Evolutionary conservation across 2,888 invertebrate species (phyloP).

Genomic region (Caenorhabditis plicata): DNA sequence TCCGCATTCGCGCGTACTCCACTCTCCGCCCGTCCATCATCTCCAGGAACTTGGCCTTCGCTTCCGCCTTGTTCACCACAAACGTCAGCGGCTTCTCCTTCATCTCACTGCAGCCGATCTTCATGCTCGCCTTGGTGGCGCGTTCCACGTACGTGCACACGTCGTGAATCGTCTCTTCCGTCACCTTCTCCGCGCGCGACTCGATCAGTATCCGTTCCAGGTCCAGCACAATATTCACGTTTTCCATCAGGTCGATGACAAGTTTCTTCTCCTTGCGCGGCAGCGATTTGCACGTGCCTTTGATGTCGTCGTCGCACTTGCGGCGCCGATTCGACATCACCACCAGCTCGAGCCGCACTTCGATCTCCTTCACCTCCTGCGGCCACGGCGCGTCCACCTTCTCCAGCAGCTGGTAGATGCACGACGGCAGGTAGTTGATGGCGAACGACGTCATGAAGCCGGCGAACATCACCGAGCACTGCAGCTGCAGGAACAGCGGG

Average conservation of each 20-base stretch:
- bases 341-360: neutral
- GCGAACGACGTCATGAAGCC: conserved; percentile 31
- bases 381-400: neutral
- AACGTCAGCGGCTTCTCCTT: conserved; percentile 10
- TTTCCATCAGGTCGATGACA: conserved; percentile 17
- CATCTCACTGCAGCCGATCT: conserved; percentile 9
- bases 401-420: conserved; percentile 33
- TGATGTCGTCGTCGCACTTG: neutral
- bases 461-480: conserved; percentile 28
- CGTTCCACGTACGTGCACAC: conserved; percentile 34
- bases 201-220: conserved; percentile 29
- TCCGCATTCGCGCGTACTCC: too few relatives aligned
- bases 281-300: too few relatives aligned
- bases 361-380: neutral
- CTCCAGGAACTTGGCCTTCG: conserved; percentile 3
- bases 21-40: conserved; percentile 2
- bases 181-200: conserved; percentile 9
- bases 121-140: conserved; percentile 11
- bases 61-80: conserved; percentile 1
- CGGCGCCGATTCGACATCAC: neutral
- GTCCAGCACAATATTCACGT: conserved; percentile 24
- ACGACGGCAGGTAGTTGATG: conserved; percentile 37
- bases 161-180: conserved; percentile 8
- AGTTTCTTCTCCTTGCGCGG: conserved; percentile 10
- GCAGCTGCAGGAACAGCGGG: conserved; percentile 45